Percentiles rank a stretch among this genome's conserved stretches.
These are phyloP conservation scores for Pseudomugil gertrudae DNA, from an alignment of 2,797 vertebrate species.

Conservation along the genomic window DNA sequence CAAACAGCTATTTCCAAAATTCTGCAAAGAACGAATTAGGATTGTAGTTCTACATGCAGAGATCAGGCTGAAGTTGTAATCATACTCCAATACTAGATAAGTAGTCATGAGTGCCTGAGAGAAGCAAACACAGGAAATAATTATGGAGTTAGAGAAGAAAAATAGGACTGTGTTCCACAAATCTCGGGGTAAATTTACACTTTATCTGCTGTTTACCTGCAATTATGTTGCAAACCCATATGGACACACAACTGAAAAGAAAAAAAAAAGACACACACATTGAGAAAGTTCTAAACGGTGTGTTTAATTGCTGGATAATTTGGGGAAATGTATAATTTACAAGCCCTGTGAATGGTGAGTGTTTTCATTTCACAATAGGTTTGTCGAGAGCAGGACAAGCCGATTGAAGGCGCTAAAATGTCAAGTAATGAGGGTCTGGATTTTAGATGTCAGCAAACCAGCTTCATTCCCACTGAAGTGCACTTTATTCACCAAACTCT, in stretches of 20 bases:
- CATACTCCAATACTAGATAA: conserved; percentile 24
- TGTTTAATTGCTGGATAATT: conserved; percentile 55
- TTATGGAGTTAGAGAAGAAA: conserved; percentile 21
- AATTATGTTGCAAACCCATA: conserved; percentile 40
- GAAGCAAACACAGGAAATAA: conserved; percentile 45
- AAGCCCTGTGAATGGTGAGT: conserved; percentile 37
- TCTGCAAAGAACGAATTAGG: conserved; percentile 45
- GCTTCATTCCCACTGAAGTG: conserved; percentile 68
- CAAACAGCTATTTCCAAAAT: too few relatives aligned
- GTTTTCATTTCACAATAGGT: conserved; percentile 64
- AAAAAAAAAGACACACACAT: background rate
- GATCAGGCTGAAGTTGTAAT: conserved; percentile 32
- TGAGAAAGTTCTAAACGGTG: conserved; percentile 23
- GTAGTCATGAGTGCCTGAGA: conserved; percentile 37
- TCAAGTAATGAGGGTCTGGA: conserved; percentile 62
- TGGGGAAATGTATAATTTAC: conserved; percentile 63
- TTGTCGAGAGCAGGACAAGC: conserved; percentile 49
- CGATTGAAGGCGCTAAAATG: conserved; percentile 73
- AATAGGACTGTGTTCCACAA: conserved; percentile 31
- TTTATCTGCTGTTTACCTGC: conserved; percentile 31
- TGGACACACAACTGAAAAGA: conserved; percentile 7
- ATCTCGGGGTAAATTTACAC: conserved; percentile 44
- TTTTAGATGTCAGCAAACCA: conserved; percentile 71
- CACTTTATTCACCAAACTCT: conserved; percentile 69
- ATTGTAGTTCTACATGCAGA: conserved; percentile 39